Base-by-base conservation (phyloP, 1,140 invertebrate species). In the Lutraria rhynchaena region DNA sequence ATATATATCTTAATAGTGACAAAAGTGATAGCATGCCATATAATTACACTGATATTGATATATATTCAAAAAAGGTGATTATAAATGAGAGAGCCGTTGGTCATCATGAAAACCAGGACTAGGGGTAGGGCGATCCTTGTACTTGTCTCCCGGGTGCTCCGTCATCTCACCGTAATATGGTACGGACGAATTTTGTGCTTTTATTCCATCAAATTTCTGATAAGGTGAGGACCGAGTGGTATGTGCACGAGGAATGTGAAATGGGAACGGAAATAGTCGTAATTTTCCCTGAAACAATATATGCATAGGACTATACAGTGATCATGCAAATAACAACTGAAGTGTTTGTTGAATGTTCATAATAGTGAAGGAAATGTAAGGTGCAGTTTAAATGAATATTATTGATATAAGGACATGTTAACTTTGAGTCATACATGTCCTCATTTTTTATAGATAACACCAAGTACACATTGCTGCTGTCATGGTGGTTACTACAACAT, bases 191-290 rank as follows among this genome's bases (percentile, higher is more conserved):
- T n/a, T 65, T 51, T 81, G 78, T 0, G 67, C 24, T 44, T 74
- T 81, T 19, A 81, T 81, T 51, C 78, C 78, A n/a, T 81, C 78
- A 44, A 81, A 81, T 49, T 74, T 73, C 67, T 73, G 78, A 27
- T 71, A 70, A 15, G 60, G 58, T 41, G 51, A 60, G 7, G 35
- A 31, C 11, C 46, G 58, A 37, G 67, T 22, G 22, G 78, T 81
- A 44, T 81, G 78, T 37, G 78, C 78, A 44, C 78, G 78, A 17
- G 78, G 78, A 63, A 81, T 81, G 60, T 81, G 78, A 44, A 81
- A 81, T 22, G 78, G 69, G 15, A 61, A 71, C 58, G 78, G 78
- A 33, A 81, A 81, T 31, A 81, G 24, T 17, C 78, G 69, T 9
- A 81, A 44, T 27, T 81, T 81, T 41, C 78, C 78, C 78, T 81